Evolutionary conservation across 2,113 vertebrate species (phyloP).

Genomic region (Poeciliopsis turrubarensis): DNA sequence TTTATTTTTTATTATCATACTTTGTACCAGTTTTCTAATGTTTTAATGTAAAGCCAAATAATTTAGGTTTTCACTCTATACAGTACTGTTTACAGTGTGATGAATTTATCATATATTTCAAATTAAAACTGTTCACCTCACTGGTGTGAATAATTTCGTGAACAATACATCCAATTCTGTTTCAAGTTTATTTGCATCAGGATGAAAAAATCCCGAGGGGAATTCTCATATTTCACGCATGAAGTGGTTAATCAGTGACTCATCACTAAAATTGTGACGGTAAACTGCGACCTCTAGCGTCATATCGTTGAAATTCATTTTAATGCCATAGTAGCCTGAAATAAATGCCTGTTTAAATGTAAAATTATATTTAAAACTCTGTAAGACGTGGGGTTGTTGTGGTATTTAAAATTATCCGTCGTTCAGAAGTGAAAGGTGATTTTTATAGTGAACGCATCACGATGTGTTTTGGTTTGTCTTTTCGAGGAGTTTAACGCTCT

Average conservation of each 20-base stretch:
- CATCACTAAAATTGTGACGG: neutral
- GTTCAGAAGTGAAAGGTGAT: neutral
- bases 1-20: too few species aligned
- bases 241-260: neutral
- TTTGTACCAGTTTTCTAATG: too few species aligned
- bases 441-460: neutral
- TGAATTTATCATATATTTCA: too few species aligned
- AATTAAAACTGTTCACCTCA: too few species aligned
- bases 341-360: constrained; percentile 47
- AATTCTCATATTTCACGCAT: neutral
- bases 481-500: neutral
- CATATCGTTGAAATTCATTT: neutral
- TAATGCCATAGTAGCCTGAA: constrained; percentile 18
- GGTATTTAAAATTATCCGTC: neutral
- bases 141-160: too few species aligned
- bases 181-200: too few species aligned
- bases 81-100: too few species aligned
- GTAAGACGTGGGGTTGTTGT: neutral
- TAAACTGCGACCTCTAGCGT: constrained; percentile 56
- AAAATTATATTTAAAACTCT: neutral
- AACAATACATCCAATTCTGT: too few species aligned
- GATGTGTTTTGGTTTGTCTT: neutral
- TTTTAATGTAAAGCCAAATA: too few species aligned
- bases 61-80: too few species aligned
- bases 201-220: neutral